Evolutionary conservation across 2,888 invertebrate genomes (phyloP).

Genomic region (Silvanus unidentatus): DNA sequence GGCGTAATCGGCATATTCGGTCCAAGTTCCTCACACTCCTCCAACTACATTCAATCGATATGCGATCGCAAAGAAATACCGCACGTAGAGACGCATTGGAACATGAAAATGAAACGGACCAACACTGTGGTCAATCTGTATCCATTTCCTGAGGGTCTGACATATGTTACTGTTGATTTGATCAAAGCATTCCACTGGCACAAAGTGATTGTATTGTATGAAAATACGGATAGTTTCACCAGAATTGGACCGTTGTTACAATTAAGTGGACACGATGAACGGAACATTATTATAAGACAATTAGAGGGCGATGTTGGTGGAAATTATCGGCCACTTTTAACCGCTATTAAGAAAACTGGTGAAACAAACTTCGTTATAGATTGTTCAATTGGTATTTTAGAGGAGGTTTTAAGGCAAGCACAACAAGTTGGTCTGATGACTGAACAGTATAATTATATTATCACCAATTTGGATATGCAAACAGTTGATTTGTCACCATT

Average conservation of each 20-base stretch:
- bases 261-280: slow-evolving; percentile 52
- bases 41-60: slow-evolving; percentile 15
- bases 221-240: slow-evolving; percentile 62
- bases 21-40: slow-evolving; percentile 19
- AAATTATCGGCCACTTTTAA: slow-evolving; percentile 64
- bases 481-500: slow-evolving; percentile 73
- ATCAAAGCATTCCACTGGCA: slow-evolving; percentile 71
- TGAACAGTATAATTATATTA: slow-evolving; percentile 68
- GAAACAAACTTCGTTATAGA: slow-evolving; percentile 70
- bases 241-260: slow-evolving; percentile 67
- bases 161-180: slow-evolving; percentile 60
- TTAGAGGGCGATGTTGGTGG: slow-evolving; percentile 56
- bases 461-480: slow-evolving; percentile 76
- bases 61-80: slow-evolving; percentile 27
- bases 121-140: slow-evolving; percentile 21
- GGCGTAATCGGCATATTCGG: slow-evolving; percentile 20
- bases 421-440: slow-evolving; percentile 84
- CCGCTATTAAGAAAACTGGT: slow-evolving; percentile 63
- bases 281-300: slow-evolving; percentile 53
- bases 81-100: slow-evolving; percentile 29
- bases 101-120: slow-evolving; percentile 22
- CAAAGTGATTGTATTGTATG: slow-evolving; percentile 78
- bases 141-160: slow-evolving; percentile 18
- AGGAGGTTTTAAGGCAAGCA: slow-evolving; percentile 60
- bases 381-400: slow-evolving; percentile 57